These are phyloP conservation scores for Tupaia chinensis DNA, from an alignment of 2,113 vertebrate genomes.

Conservation along the genomic window DNA sequence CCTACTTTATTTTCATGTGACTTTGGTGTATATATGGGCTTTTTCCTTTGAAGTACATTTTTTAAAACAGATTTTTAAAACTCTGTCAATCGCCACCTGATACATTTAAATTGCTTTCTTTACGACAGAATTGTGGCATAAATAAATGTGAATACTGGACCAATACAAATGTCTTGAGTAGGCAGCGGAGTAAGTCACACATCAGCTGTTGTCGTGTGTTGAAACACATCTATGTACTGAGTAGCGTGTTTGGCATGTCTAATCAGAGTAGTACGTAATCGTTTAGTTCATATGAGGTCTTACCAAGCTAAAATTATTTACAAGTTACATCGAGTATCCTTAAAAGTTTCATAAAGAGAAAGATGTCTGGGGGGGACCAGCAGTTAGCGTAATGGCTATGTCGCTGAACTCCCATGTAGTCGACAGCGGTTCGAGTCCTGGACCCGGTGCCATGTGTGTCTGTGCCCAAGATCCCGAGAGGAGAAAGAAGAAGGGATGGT, in stretches of 20 bases:
- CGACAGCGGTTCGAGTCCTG: too few species aligned
- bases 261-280: slow-evolving; percentile 87
- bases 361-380: neutral
- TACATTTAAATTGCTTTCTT: slow-evolving; percentile 83
- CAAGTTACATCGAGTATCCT: slow-evolving; percentile 85
- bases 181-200: slow-evolving; percentile 86
- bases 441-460: too few species aligned
- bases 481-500: too few species aligned
- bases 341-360: slow-evolving; percentile 79
- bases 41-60: slow-evolving; percentile 57
- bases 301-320: slow-evolving; percentile 89
- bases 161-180: slow-evolving; percentile 87
- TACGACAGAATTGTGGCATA: slow-evolving; percentile 84
- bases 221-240: slow-evolving; percentile 83
- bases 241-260: slow-evolving; percentile 86
- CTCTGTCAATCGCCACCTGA: slow-evolving; percentile 84
- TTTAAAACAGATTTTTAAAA: slow-evolving; percentile 65
- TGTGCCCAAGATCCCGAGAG: too few species aligned
- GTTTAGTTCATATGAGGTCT: slow-evolving; percentile 78
- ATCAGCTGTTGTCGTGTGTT: slow-evolving; percentile 87
- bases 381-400: too few species aligned
- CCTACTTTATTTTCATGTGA: slow-evolving; percentile 71
- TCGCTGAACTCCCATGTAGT: too few species aligned
- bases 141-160: slow-evolving; percentile 89
- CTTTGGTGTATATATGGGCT: slow-evolving; percentile 65